phyloP scores from a whole-genome alignment of 2,797 vertebrate genomes.

The Alauda arvensis region DNA sequence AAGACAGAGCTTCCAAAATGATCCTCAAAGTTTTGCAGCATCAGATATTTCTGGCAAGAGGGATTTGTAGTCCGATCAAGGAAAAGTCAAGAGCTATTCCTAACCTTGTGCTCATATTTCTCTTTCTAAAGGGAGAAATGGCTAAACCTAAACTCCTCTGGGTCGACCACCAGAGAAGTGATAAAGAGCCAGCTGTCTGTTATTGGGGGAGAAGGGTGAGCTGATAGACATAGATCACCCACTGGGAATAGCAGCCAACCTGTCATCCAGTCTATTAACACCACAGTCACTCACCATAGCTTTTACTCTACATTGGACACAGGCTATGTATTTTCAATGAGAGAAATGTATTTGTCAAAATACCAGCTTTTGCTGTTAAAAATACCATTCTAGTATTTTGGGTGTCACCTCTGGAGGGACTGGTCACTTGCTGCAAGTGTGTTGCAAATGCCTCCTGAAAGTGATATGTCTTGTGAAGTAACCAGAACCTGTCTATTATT shows the following conservation, averaged over 20 bases:
- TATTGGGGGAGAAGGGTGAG: background rate
- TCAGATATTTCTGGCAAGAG: background rate
- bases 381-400: background rate
- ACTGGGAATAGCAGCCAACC: background rate
- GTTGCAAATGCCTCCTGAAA: background rate
- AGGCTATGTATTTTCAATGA: constrained; percentile 11
- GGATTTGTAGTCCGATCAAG: background rate
- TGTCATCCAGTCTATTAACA: background rate
- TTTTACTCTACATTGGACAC: background rate
- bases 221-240: background rate
- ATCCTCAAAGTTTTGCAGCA: background rate
- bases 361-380: background rate
- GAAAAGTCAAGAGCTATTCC: background rate
- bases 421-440: background rate
- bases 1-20: constrained; percentile 2
- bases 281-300: background rate
- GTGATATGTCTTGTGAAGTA: background rate
- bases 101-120: background rate
- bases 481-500: background rate
- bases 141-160: background rate
- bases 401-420: background rate
- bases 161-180: background rate
- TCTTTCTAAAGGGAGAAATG: background rate
- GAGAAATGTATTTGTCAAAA: constrained; percentile 4
- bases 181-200: background rate